Evolutionary conservation across 2,113 vertebrate genomes (phyloP), one percentile per base, ranked within the genome.

Genomic region (Falcunculus frontatus): DNA sequence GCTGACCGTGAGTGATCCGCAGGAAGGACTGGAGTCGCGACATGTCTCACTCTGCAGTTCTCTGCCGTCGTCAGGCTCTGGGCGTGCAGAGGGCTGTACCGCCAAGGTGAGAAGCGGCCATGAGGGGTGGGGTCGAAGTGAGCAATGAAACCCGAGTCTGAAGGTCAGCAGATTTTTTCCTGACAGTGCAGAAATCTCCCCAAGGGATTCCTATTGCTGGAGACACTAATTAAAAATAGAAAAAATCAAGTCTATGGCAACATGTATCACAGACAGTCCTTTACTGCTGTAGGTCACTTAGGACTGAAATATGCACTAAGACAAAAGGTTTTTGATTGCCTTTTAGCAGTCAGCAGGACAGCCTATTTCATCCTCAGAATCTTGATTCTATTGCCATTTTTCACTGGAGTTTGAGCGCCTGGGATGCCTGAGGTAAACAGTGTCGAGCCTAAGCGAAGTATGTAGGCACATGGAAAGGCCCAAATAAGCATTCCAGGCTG

Each of bases 41-140:
- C 16, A 4, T 2, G 27, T 1, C 27, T 16, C 22, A 8, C 39
- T 30, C 4, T 1, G 46, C 4, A 0, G 26, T 9, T 7, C 9
- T 9, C 22, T 9, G 11, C 30, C 1, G 21, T 5, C n/a, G 1
- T 0, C n/a, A 7, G 30, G 23, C 67, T n/a, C 41, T 1, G 56
- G 22, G 19, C 3, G 16, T 5, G 9, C n/a, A 0, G 10, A 42
- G 41, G 2, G n/a, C 7, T 18, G 41, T 5, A 1, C 10, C 3
- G 22, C 55, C 10, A 0, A 4, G 23, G 1, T 6, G n/a, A 59
- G 39, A 9, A 7, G 13, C 6, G 35, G 49, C 5, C 26, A 0
- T 7, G 56, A 42, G 39, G 23, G 57, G 3, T 11, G 41, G 13
- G 77, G 21, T 35, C 18, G 12, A 63, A 75, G 60, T 1, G 35